Conservation (phyloP, 2,113 vertebrate species). For the Gasterosteus nipponicus region DNA sequence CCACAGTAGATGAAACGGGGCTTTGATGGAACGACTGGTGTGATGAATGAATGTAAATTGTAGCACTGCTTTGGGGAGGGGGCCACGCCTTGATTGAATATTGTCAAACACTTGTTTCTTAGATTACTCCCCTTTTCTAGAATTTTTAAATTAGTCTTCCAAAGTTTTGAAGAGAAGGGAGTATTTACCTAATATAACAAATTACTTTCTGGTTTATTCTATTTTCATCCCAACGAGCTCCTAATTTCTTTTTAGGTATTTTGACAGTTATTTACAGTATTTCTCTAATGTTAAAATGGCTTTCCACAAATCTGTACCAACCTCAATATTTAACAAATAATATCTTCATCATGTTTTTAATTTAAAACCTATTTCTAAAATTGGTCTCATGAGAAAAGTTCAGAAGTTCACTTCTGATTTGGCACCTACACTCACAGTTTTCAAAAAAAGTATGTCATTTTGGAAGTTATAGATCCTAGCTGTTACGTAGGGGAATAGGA, state of each 20-base stretch:
- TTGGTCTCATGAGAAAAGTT: conserved; percentile 27
- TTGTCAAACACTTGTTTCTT: conserved; percentile 44
- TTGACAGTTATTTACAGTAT: conserved; percentile 12
- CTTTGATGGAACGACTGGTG: conserved; percentile 43
- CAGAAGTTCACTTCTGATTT: conserved; percentile 30
- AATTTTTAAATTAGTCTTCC: conserved; percentile 63
- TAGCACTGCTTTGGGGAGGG: conserved; percentile 64
- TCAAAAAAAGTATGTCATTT: background rate
- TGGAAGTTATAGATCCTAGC: background rate
- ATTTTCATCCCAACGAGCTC: conserved; percentile 4
- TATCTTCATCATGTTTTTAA: conserved; percentile 28
- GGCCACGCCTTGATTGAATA: conserved; percentile 37
- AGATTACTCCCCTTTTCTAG: conserved; percentile 11
- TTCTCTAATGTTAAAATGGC: conserved; percentile 28
- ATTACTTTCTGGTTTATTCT: conserved; percentile 19
- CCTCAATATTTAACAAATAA: background rate
- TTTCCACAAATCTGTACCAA: conserved; percentile 7
- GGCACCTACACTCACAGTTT: conserved; percentile 7
- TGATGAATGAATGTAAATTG: conserved; percentile 73
- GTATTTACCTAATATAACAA: conserved; percentile 18
- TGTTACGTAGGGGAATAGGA: background rate
- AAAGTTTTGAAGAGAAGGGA: conserved; percentile 36
- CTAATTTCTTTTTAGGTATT: background rate
- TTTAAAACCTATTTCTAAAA: conserved; percentile 25
- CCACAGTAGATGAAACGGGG: conserved; percentile 46